Conservation (phyloP, 2,113 vertebrate genomes). For the Cryptoleucopteryx plumbea region DNA sequence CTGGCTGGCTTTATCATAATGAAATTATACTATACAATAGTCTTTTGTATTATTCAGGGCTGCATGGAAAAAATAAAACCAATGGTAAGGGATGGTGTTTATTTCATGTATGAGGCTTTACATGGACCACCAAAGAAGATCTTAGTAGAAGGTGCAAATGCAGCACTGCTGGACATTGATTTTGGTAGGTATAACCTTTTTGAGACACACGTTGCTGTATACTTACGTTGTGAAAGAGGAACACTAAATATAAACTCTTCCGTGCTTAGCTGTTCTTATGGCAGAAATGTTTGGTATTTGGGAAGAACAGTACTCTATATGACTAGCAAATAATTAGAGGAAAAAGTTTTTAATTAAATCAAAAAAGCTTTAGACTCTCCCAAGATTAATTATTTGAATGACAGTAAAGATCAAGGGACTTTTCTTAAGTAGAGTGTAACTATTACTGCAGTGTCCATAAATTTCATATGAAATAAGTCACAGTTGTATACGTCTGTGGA, state of each 20-base stretch:
- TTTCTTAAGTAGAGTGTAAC: neutral
- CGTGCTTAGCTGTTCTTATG: neutral
- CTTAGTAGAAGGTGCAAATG: conserved; percentile 96
- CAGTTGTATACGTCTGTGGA: neutral
- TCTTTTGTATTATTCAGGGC: conserved; percentile 68
- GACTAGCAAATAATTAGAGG: neutral
- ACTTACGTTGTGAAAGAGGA: neutral
- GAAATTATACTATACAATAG: neutral
- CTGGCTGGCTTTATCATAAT: neutral
- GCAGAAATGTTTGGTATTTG: neutral
- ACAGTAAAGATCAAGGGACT: neutral
- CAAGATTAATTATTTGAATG: neutral
- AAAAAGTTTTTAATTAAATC: neutral
- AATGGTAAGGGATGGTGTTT: conserved; percentile 95
- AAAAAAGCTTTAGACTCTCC: neutral
- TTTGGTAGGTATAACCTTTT: conserved; percentile 84
- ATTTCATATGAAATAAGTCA: neutral
- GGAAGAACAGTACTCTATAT: neutral
- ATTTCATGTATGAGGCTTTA: conserved; percentile 94
- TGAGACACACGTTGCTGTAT: neutral
- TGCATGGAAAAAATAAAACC: conserved; percentile 89
- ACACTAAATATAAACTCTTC: neutral
- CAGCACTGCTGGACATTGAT: conserved; percentile 94
- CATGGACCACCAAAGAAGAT: conserved; percentile 93
- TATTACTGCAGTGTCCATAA: neutral